Evolutionary conservation across 2,888 invertebrate species (phyloP), one percentile per base, ranked within the genome.

Genomic region (Eupithecia subumbrata): DNA sequence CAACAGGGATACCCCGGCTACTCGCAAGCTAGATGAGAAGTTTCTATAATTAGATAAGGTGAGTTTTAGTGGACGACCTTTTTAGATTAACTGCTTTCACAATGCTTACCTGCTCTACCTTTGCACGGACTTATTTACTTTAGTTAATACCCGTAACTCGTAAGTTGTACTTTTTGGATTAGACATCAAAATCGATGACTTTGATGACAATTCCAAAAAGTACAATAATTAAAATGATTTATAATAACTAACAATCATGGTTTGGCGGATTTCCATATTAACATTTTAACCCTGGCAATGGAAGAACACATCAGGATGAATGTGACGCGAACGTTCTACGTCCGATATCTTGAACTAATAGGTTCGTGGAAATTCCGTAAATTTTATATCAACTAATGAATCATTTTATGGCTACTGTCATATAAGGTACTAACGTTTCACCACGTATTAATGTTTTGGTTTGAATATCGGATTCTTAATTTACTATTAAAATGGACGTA

Each of bases 21-120:
- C 74, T 83, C 82, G 7, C 82, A 79, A 48, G 83, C 85, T 80
- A 89, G 92, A 90, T 92, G 86, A 91, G 85, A 80, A 83, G 75
- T 66, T 37, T 71, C 22, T 70, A 48, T 69, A 56, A 77, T 74
- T 84, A 81, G 76, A 81, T 80, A 84, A 89, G 87, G 89, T 89
- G 80, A 88, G 86, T 79, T 34, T 52, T 70, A 60, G 45, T 56
- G 74, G 74, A 75, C 75, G 73, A 75, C 73, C 77, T 22, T 25
- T 4, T 60, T 25, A 11, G 52, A 56, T 12, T 60, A 60, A 14
- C 60, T 25, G 60, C 60, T 60, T 60, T 60, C 60, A 60, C 37
- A 37, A 22, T 37, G 64, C 34, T 64, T 64, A 5, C n/a, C 52
- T 22, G 52, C 40, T 67, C n/a, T 40, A 34, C n/a, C n/a, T 40